A percentile compares a stretch with the other conserved stretches of the same genome.
phyloP scores from a whole-genome alignment of 2,888 invertebrate genomes.

The Dynastes maya region DNA sequence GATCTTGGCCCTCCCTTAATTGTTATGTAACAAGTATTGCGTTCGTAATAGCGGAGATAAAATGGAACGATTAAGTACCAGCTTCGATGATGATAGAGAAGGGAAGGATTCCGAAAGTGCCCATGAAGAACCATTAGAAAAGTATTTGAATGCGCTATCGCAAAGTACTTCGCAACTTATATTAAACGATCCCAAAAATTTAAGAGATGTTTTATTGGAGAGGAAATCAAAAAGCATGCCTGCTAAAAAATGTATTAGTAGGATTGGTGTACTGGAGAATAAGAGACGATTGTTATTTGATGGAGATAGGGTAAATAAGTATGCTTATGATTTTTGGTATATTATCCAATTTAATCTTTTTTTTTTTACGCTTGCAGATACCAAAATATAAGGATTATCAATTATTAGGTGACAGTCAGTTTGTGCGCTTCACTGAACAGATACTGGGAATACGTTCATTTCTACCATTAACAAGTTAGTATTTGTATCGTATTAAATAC shows the following conservation, averaged over 20 bases:
- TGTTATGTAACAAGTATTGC: too few species aligned
- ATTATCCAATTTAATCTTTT: neutral
- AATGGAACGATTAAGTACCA: too few species aligned
- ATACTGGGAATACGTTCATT: neutral
- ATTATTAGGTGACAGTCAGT: slow-evolving; percentile 43
- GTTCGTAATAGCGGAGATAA: too few species aligned
- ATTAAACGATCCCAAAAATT: neutral
- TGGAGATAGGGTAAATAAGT: neutral
- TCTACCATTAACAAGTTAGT: too few species aligned
- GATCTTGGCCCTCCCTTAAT: too few species aligned
- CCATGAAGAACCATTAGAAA: too few species aligned
- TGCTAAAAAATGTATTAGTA: neutral
- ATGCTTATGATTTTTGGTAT: too few species aligned
- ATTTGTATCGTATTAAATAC: too few species aligned
- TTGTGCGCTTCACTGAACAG: slow-evolving; percentile 37
- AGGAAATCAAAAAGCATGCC: slow-evolving; percentile 10
- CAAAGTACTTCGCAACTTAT: neutral
- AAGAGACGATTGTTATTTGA: neutral
- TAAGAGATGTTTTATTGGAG: neutral
- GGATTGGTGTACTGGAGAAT: neutral
- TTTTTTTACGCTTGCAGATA: slow-evolving; percentile 2
- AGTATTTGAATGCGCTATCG: neutral
- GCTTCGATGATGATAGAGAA: too few species aligned
- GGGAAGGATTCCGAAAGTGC: too few species aligned
- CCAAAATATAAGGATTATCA: slow-evolving; percentile 38